Base-by-base conservation (phyloP, 2,888 invertebrate species). In the Brenthis daphne region DNA sequence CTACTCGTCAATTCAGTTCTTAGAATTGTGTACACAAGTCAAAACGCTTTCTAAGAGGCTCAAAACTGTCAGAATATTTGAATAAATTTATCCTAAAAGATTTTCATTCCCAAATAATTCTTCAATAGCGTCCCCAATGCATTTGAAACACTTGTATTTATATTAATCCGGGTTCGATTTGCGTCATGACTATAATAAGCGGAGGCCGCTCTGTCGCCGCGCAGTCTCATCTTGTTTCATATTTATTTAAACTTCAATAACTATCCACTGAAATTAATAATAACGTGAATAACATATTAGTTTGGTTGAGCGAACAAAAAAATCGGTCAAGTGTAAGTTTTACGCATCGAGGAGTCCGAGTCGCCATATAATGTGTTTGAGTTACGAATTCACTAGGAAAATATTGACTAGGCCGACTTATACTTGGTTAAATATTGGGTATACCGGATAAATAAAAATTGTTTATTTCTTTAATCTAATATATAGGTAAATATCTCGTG, bases 191-290 rank as follows among this genome's bases (percentile, higher is more conserved):
- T 68, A 69, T 70, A 71, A 58, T 65, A 57, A 67, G 61, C 65
- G 60, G 70, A 73, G 72, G 71, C 37, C 64, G 58, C 48, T 48
- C 72, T 55, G 64, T 67, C 69, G 75, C 70, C 74, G 74, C 75
- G 73, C 74, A 43, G 75, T 75, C 74, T 75, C 60, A 65, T 64
- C 55, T 64, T 67, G 51, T 51, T 67, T 60, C 56, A 64, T 57
- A 65, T 70, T 68, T 65, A 70, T 57, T 29, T 50, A 65, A 13
- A 16, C 43, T 43, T 53, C 8, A 63, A 43, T 60, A 61, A 65
- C 56, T 69, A 56, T 58, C 60, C 60, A n/a, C 33, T 48, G 37
- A 53, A 20, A 37, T 24, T 13, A 51, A 51, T n/a, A 5, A 14
- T 29, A 29, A 5, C 51, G 51, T n/a, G 29, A 16, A n/a, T n/a